phyloP scores from a whole-genome alignment of 2,797 vertebrate genomes.

The Eutrigla gurnardus region DNA sequence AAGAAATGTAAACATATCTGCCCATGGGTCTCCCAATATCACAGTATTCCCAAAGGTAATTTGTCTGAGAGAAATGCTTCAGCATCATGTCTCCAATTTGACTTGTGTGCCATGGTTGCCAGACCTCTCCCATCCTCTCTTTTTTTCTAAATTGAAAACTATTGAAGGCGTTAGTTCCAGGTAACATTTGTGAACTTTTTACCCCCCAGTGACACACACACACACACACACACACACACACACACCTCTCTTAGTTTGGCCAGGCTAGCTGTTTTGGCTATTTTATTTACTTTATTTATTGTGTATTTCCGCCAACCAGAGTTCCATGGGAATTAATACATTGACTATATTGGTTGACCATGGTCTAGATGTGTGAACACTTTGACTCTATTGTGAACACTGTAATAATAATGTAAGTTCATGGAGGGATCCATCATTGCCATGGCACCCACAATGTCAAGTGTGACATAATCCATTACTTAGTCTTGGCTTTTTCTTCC shows the following conservation, averaged over 20 bases:
- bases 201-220: not conserved
- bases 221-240: too few relatives aligned
- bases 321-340: not conserved
- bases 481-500: slow-evolving; percentile 65
- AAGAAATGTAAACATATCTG: not conserved
- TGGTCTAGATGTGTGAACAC: not conserved
- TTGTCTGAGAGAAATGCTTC: slow-evolving; percentile 1
- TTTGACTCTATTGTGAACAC: not conserved
- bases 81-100: not conserved
- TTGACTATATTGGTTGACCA: not conserved
- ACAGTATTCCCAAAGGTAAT: not conserved
- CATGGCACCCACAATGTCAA: slow-evolving; percentile 31
- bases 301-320: not conserved
- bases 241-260: not conserved
- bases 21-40: not conserved
- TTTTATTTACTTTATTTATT: not conserved
- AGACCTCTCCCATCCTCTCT: not conserved
- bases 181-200: not conserved
- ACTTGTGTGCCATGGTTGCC: not conserved
- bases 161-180: not conserved
- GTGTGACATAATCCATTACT: slow-evolving; percentile 60
- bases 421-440: slow-evolving; percentile 10
- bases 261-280: not conserved
- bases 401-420: slow-evolving; percentile 31
- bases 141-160: not conserved